These are phyloP conservation scores for Numenius arquata DNA, from an alignment of 2,113 vertebrate species.

Conservation along the genomic window DNA sequence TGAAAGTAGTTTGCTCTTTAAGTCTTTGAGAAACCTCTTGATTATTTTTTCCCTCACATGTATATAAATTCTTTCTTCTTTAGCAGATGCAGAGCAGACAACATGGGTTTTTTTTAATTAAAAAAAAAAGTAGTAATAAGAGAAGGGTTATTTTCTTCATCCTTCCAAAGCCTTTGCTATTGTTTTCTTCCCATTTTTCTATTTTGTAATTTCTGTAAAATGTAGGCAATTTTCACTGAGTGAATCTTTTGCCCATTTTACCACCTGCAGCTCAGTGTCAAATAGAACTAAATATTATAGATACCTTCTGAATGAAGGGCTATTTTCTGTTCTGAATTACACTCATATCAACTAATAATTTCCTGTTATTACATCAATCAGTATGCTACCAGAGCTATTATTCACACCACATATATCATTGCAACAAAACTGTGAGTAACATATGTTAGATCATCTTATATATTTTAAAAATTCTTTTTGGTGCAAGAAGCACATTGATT, in stretches of 20 bases:
- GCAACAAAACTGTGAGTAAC: not conserved
- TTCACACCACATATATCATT: not conserved
- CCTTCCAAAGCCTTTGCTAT: not conserved
- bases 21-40: not conserved
- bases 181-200: constrained; percentile 2
- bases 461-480: not conserved
- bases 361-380: not conserved
- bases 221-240: not conserved
- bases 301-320: not conserved
- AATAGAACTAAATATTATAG: constrained; percentile 9
- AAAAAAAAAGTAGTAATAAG: not conserved
- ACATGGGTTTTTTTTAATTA: not conserved
- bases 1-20: not conserved
- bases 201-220: not conserved
- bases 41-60: not conserved
- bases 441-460: not conserved
- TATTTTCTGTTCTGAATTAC: not conserved
- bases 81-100: not conserved
- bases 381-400: not conserved
- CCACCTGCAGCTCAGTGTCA: not conserved
- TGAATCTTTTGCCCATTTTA: constrained; percentile 10
- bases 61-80: not conserved
- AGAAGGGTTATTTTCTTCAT: not conserved
- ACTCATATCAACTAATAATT: not conserved
- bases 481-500: not conserved